Evolutionary conservation across 92 coral and sea anemone species (phyloP), one percentile per base, ranked within the genome.

Genomic region (Bergia puertoricense): DNA sequence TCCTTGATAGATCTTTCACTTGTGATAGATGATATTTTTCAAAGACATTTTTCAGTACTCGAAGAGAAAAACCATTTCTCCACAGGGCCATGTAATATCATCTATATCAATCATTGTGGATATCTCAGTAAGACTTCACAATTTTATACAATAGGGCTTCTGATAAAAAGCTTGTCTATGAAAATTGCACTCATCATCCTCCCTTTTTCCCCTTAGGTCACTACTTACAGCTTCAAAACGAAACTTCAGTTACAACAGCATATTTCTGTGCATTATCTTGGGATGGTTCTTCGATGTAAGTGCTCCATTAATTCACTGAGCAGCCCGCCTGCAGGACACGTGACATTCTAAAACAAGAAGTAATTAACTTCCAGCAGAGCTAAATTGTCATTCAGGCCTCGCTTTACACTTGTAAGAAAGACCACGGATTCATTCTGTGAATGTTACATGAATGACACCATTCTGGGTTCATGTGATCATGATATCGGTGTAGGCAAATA

Each of bases 241-340:
- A 5, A 74, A 18, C 15, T 46, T 78, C 82, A 95, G 78, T 69
- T 85, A 92, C 88, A 91, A 92, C 90, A 88, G 65, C 82, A 62
- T 95, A 62, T 92, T 97, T 40, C 77, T 97, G 65, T 80, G 91
- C 11, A 82, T 91, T 4, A 91, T 92, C 88, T 86, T 97, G 45
- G 99, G 99, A 39, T 97, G 99, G 99, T 92, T 97, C 46, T 97
- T 97, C 81, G 99, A 97, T 91, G 99, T 97, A 80, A 85, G 94
- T 54, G 14, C 36, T 46, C n/a, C 22, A 65, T 51, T 68, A 4
- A 7, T 37, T 42, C 13, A 18, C 59, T 10, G 18, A 11, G 59
- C 16, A 30, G 30, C 30, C 30, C 30, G 30, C 30, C 30, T 30
- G 30, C 30, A 54, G 16, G 59, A 18, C 16, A 54, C 59, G 14